Conservation (phyloP, 2,113 vertebrate genomes). For the Psittacula cyanocephala region DNA sequence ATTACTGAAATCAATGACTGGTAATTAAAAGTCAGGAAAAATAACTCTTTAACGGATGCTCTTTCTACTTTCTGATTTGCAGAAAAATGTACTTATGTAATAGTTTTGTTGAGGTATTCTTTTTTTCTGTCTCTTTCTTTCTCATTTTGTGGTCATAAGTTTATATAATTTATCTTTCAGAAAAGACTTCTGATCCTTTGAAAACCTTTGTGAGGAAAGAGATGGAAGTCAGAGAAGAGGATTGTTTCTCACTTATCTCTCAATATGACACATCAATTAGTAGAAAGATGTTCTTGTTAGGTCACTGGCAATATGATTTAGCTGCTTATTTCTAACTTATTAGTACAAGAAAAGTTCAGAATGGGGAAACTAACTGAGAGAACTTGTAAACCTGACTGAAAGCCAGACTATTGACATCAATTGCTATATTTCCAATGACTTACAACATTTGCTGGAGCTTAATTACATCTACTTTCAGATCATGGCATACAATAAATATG, state of each 20-base stretch:
- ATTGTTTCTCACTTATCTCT: neutral
- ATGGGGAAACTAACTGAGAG: neutral
- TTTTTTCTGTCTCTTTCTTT: neutral
- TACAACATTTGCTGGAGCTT: neutral
- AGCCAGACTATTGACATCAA: neutral
- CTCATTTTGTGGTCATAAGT: neutral
- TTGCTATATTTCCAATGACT: neutral
- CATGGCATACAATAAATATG: neutral
- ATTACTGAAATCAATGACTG: neutral
- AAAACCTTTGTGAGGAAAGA: neutral
- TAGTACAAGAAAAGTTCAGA: neutral
- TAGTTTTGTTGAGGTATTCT: neutral
- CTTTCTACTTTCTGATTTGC: neutral
- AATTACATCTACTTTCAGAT: neutral
- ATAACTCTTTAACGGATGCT: neutral
- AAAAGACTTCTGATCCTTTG: neutral
- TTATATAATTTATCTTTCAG: neutral
- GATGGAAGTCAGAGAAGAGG: neutral
- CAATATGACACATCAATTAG: neutral
- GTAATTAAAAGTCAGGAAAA: conserved; percentile 39
- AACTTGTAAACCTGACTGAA: neutral
- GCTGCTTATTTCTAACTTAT: neutral
- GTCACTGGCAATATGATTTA: neutral
- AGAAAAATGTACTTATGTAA: neutral
- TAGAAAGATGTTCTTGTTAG: neutral